Conservation (phyloP, 2,888 invertebrate genomes). For the Melieria crassipennis region DNA sequence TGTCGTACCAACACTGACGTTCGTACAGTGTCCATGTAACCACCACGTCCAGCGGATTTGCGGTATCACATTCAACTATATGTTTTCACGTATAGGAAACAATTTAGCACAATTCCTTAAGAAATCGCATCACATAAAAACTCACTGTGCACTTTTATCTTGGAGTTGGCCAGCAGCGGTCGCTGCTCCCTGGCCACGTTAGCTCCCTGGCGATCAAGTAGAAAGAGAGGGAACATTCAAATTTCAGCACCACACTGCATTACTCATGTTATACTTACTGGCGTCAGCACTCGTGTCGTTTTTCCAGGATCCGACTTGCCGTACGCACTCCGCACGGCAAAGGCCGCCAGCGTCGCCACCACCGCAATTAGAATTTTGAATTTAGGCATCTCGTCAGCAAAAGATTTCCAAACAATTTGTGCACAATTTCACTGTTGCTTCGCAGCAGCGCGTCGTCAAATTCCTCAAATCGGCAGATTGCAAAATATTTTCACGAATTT, state of each 20-base stretch:
- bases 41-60: slow-evolving; percentile 60
- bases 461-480: background rate
- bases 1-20: slow-evolving; percentile 70
- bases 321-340: slow-evolving; percentile 22
- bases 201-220: slow-evolving; percentile 44
- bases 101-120: slow-evolving; percentile 63
- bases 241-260: background rate
- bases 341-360: slow-evolving; percentile 19
- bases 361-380: background rate
- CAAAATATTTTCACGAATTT: slow-evolving; percentile 22
- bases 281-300: slow-evolving; percentile 73
- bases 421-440: no score
- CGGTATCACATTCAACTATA: slow-evolving; percentile 67
- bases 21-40: slow-evolving; percentile 70
- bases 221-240: no score
- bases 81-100: slow-evolving; percentile 50
- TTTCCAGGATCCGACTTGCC: slow-evolving; percentile 70
- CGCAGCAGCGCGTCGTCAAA: background rate
- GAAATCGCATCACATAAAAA: slow-evolving; percentile 25
- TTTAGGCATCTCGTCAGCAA: slow-evolving; percentile 15
- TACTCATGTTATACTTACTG: slow-evolving; percentile 59
- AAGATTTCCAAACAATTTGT: no score
- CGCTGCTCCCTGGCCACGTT: slow-evolving; percentile 64
- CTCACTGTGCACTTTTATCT: slow-evolving; percentile 77
- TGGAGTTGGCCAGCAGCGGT: slow-evolving; percentile 76